These are phyloP conservation scores for Mus spretus DNA, from an alignment of 2,797 vertebrate genomes.

Conservation along the genomic window DNA sequence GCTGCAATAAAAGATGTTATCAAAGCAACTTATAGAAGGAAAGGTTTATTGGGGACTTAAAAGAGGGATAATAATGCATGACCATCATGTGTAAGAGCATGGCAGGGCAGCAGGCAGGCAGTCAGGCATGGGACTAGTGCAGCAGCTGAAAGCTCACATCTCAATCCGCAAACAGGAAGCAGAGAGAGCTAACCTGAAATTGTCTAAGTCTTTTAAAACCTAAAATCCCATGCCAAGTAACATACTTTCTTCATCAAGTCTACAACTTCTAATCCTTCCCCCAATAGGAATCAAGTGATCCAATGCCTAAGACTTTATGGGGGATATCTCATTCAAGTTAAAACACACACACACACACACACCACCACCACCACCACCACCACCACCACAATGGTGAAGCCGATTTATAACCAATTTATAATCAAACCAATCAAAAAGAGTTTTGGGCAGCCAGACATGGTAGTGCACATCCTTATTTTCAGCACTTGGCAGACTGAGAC, in stretches of 20 bases:
- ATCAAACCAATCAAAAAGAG: neutral
- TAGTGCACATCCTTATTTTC: neutral
- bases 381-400: neutral
- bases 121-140: neutral
- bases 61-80: neutral
- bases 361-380: too few species aligned
- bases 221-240: neutral
- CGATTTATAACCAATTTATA: conserved; percentile 6
- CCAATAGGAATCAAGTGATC: neutral
- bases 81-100: neutral
- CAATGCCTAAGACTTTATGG: neutral
- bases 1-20: neutral
- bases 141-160: neutral
- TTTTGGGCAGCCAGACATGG: neutral
- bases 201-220: neutral
- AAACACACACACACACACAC: neutral
- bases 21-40: neutral
- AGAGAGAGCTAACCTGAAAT: neutral
- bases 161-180: neutral
- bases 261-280: neutral
- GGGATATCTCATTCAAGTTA: neutral
- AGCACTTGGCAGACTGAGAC: neutral
- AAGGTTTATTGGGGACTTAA: neutral
- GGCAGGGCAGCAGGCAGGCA: neutral
- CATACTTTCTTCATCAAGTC: neutral